Percentiles rank a stretch among this genome's conserved stretches.
These are phyloP conservation scores for Caenorhabditis sp. DNA, from an alignment of 2,888 invertebrate species.

Conservation along the genomic window DNA sequence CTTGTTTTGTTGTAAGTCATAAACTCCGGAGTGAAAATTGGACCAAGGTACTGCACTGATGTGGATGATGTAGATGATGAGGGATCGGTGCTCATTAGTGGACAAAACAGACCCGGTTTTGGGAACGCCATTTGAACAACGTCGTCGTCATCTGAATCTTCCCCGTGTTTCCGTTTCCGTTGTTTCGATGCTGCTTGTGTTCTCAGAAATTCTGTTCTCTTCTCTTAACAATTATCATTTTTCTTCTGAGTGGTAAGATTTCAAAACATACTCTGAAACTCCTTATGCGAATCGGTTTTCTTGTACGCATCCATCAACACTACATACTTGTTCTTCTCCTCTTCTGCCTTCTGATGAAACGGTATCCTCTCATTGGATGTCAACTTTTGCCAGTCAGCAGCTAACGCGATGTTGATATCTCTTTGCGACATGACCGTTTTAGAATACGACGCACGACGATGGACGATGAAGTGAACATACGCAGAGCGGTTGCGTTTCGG, in stretches of 20 bases:
- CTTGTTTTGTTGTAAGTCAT: conserved; percentile 60
- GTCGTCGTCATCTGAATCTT: conserved; percentile 41
- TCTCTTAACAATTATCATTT: conserved; percentile 15
- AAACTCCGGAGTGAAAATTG: conserved; percentile 58
- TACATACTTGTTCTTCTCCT: conserved; percentile 36
- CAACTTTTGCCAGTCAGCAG: conserved; percentile 60
- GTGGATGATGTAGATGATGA: conserved; percentile 17
- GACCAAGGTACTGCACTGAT: conserved; percentile 43
- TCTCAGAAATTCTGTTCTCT: conserved; percentile 11
- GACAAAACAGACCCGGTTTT: conserved; percentile 40
- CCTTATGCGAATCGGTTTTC: conserved; percentile 45
- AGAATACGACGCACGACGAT: conserved; percentile 44
- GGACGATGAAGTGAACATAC: conserved; percentile 62
- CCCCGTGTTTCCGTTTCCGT: conserved; percentile 35
- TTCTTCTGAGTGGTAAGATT: too few species aligned
- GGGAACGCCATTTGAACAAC: conserved; percentile 42
- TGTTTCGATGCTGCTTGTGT: conserved; percentile 4
- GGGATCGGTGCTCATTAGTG: conserved; percentile 13
- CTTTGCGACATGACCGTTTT: conserved; percentile 46
- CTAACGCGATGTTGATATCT: conserved; percentile 53
- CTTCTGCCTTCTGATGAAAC: conserved; percentile 43
- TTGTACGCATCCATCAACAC: conserved; percentile 51
- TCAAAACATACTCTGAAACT: conserved; percentile 42
- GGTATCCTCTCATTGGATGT: conserved; percentile 32
- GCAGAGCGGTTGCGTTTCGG: conserved; percentile 56